Base-by-base conservation (phyloP, 2,797 vertebrate species). In the Acanthiza pusilla region DNA sequence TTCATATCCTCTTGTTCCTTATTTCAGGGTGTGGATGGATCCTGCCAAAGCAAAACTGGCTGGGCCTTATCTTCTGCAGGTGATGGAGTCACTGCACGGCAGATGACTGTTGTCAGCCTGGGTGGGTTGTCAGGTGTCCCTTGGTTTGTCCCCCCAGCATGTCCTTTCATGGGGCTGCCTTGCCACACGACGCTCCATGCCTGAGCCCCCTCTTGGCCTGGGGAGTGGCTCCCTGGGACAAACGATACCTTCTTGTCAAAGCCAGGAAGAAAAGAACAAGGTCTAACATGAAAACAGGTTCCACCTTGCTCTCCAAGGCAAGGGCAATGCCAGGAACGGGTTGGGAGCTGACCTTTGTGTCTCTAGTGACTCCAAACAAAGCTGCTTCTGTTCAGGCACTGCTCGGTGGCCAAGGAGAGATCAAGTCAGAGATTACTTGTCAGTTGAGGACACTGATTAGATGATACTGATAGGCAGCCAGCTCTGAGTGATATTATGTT, bases 341-440 rank as follows among this genome's bases (percentile, higher is more conserved):
- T 29, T 68, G 61, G 87, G 85, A 70, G 55, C 40, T 96, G 96
- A 96, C 97, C 92, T 97, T 97, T 72, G 14, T 45, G 53, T 61
- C 53, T 84, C 55, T 13, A 50, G 79, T 42, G 79, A 84, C 90
- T 76, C 34, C 72, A 63, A 93, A 97, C 96, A 97, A 91, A 93
- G 91, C 67, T 34, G 55, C 45, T 74, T 95, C 94, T 98, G 93
- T 95, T 95, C 66, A 82, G 83, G 63, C 43, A 10, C 86, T 77
- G 82, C 89, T 92, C 1, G 0, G 93, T 91, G 89, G 92, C 97
- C 97, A 97, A 90, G 51, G 78, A 54, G 89, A 96, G 97, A 97
- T 97, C 72, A 75, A 84, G 71, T n/a, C 73, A 87, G 94, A 97
- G 96, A 93, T 95, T 94, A 87, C 71, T 93, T 97, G 96, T 96